A percentile compares a stretch with the other conserved stretches of the same genome.
Conservation (phyloP, 2,113 vertebrate genomes). For the Sitta europaea region DNA sequence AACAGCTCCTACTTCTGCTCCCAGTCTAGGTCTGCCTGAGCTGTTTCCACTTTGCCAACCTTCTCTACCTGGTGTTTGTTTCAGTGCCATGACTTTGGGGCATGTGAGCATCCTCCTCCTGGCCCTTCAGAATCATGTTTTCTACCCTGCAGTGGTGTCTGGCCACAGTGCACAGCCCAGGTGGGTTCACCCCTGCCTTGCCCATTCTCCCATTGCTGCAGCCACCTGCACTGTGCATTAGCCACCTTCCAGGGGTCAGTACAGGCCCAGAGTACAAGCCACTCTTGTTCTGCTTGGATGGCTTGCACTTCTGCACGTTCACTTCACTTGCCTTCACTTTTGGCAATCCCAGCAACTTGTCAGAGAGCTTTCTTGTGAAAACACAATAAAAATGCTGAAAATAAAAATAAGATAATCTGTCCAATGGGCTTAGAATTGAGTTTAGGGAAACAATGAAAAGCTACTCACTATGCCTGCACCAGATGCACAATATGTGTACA, state of each 20-base stretch:
- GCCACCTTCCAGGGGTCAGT: not conserved
- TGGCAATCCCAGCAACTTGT: not conserved
- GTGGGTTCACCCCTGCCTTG: not conserved
- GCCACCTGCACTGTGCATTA: not conserved
- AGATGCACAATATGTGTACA: accelerated
- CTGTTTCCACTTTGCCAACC: not conserved
- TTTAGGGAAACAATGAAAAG: not conserved
- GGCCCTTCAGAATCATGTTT: not conserved
- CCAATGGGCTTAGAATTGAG: not conserved
- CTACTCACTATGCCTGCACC: not conserved
- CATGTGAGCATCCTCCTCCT: accelerated
- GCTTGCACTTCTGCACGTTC: not conserved
- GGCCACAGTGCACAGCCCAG: not conserved
- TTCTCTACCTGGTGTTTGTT: not conserved
- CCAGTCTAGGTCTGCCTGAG: not conserved
- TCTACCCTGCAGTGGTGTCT: not conserved
- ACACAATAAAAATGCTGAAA: not conserved
- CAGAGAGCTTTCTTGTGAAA: not conserved
- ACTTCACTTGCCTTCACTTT: not conserved
- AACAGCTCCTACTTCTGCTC: not conserved
- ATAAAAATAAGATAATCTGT: not conserved
- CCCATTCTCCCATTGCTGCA: not conserved
- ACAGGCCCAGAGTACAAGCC: no score
- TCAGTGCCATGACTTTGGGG: accelerated
- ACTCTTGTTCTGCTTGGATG: not conserved